A percentile compares a stretch with the other conserved stretches of the same genome.
Conservation (phyloP, 1,140 invertebrate species). For the Heliconius hewitsoni region DNA sequence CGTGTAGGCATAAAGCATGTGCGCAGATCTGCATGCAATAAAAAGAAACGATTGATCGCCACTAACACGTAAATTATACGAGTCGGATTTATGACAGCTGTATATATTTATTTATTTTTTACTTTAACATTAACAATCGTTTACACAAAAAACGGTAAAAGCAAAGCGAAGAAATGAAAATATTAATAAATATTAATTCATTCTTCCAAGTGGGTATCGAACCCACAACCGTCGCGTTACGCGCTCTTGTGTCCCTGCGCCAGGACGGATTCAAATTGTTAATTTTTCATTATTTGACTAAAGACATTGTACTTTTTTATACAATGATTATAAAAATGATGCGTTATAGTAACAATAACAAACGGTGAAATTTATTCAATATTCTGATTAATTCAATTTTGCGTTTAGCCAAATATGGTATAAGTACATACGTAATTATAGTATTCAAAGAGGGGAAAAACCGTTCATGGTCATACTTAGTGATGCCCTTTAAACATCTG, state of each 20-base stretch:
- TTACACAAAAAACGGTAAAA: background rate
- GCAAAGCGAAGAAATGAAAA: too few species aligned
- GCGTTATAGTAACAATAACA: background rate
- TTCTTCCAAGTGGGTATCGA: too few species aligned
- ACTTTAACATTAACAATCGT: slow-evolving; percentile 2
- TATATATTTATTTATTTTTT: slow-evolving; percentile 24
- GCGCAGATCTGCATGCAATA: slow-evolving; percentile 16
- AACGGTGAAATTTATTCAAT: background rate
- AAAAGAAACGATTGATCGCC: slow-evolving; percentile 14
- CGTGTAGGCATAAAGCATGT: slow-evolving; percentile 3
- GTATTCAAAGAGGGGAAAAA: slow-evolving; percentile 50
- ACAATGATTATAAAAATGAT: background rate
- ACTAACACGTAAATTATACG: slow-evolving; percentile 20
- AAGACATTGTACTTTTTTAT: background rate
- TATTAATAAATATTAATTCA: too few species aligned
- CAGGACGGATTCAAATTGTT: too few species aligned
- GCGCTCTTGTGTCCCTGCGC: too few species aligned
- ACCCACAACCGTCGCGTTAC: too few species aligned
- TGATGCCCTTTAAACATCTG: slow-evolving; percentile 64
- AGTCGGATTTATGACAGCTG: slow-evolving; percentile 21
- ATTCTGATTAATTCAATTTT: background rate
- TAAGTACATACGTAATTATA: slow-evolving; percentile 48
- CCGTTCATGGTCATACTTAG: slow-evolving; percentile 50
- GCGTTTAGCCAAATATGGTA: slow-evolving; percentile 45
- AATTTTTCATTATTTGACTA: background rate